These are phyloP conservation scores for Halcyon badia DNA, from an alignment of 2,797 vertebrate genomes.

Conservation along the genomic window DNA sequence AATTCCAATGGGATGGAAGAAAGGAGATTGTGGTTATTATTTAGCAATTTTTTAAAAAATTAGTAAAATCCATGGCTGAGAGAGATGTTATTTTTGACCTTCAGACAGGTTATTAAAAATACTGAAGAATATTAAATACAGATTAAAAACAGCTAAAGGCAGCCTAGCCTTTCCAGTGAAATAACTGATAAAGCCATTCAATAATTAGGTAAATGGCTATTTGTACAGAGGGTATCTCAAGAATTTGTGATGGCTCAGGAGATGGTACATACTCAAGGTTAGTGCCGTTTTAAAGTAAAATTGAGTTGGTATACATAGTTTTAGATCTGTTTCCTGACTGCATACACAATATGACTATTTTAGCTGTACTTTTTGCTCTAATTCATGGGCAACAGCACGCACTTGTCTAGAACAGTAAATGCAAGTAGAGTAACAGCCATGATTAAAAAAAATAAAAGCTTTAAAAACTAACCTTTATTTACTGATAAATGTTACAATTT, in stretches of 20 bases:
- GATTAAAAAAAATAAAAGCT: not conserved
- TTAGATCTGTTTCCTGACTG: not conserved
- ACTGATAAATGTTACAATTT: not conserved
- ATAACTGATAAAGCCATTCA: not conserved
- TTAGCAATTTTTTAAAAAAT: not conserved
- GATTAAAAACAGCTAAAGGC: not conserved
- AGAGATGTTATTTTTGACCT: not conserved
- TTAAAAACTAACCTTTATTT: not conserved
- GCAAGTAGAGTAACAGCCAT: not conserved
- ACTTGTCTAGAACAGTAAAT: not conserved
- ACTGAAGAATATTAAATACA: not conserved
- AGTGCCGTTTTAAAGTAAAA: not conserved
- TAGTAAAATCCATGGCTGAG: not conserved
- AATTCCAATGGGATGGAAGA: not conserved
- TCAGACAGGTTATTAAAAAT: not conserved
- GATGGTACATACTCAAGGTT: not conserved
- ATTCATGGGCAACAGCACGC: rapidly evolving
- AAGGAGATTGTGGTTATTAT: not conserved
- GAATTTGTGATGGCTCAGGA: not conserved
- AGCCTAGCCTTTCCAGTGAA: not conserved
- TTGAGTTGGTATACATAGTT: not conserved
- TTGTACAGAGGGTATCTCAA: not conserved
- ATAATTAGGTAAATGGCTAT: not conserved
- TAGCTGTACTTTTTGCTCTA: not conserved
- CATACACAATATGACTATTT: not conserved